Base-by-base conservation (phyloP, 2,888 invertebrate genomes). In the Drosophila quasianomalipes region DNA sequence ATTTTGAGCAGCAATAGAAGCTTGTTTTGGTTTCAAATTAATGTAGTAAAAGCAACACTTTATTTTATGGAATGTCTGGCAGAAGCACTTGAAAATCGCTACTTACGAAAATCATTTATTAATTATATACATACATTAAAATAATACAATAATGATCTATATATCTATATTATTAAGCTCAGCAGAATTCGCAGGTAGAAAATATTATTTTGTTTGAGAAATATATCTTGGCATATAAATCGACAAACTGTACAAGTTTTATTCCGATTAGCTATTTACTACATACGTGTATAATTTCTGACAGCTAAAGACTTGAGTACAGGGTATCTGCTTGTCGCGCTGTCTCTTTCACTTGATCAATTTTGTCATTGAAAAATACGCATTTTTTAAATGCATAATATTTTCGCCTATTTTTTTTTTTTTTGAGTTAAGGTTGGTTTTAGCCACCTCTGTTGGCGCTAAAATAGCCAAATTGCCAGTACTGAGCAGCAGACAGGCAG, bases 1-100 rank as follows among this genome's bases (percentile, higher is more conserved):
- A 58, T 58, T 58, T 58, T 16, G 12, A 31, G 58, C 44, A 9
- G 44, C 44, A 16, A 58, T 58, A 44, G 44, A 44, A 33, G 44
- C 58, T 58, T 31, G 58, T 31, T 58, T 58, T 44, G n/a, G 22
- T 4, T 1, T 44, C 16, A 16, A 22, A n/a, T 22, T 44, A 58
- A 12, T 22, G 16, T 16, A 4, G 31, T 44, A 58, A 44, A 58
- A 58, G 31, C 58, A 6, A 58, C 22, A 41, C 30, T 58, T 58
- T 57, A 41, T n/a, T 28, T 37, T n/a, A 57, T 39, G 28, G 37
- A 12, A 10, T 28, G 10, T 16, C 19, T 35, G 12, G 1, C 4
- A 4, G 41, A n/a, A 41, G 41, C 12, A 16, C 26, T 16, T 16
- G 9, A 47, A 9, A 26, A 47, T 22, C 22, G 47, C 44, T 7